Evolutionary conservation across 2,113 vertebrate species (phyloP).

Genomic region (Pygoscelis adeliae): DNA sequence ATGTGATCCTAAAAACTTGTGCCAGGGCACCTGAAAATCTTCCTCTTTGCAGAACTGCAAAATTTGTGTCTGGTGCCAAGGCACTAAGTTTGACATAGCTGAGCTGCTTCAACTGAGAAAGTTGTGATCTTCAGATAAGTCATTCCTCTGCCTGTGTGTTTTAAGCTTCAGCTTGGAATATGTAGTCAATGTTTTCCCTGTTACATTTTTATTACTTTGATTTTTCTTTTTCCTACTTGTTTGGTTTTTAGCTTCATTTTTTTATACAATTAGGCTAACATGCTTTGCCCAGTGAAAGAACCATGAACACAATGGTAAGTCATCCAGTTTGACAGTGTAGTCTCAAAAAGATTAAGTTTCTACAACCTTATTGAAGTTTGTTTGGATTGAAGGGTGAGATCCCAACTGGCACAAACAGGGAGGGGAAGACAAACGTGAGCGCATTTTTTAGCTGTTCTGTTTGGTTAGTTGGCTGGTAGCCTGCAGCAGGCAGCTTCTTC

Average conservation of each 20-base stretch:
- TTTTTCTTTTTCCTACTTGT: background rate
- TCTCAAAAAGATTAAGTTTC: background rate
- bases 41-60: background rate
- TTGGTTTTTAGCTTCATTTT: background rate
- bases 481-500: background rate
- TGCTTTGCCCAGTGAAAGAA: background rate
- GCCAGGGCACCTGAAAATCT: background rate
- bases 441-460: background rate
- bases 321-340: fast-evolving
- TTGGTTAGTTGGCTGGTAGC: background rate
- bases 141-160: background rate
- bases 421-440: background rate
- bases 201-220: background rate
- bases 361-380: background rate
- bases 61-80: background rate
- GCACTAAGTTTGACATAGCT: background rate
- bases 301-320: background rate
- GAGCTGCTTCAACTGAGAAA: background rate
- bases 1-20: background rate
- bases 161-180: background rate
- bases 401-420: background rate
- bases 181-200: background rate
- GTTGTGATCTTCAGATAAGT: background rate
- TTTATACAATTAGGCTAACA: background rate
- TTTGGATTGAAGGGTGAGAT: background rate